Evolutionary conservation across 2,888 invertebrate genomes (phyloP).

Genomic region (Amiota communis): DNA sequence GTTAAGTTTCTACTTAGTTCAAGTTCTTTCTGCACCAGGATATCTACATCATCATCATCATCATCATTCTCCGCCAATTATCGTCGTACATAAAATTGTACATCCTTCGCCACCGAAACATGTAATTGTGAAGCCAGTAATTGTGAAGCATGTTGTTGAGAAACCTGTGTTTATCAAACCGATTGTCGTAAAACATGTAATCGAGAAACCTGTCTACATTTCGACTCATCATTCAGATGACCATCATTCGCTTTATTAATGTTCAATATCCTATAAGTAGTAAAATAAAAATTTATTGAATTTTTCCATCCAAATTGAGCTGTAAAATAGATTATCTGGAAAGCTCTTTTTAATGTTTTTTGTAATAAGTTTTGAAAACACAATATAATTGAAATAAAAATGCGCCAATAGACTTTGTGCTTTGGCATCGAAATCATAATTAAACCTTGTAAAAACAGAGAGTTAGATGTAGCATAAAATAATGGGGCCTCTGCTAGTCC

Average conservation of each 20-base stretch:
- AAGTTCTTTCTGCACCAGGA: background rate
- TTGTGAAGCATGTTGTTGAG: constrained; percentile 4
- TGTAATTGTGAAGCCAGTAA: constrained; percentile 15
- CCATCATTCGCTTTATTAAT: constrained; percentile 2
- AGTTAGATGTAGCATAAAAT: too few relatives aligned
- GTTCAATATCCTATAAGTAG: too few relatives aligned
- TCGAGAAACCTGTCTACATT: constrained; percentile 8
- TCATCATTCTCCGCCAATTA: background rate
- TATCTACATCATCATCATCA: constrained; percentile 1
- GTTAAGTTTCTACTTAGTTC: background rate
- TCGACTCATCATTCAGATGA: background rate
- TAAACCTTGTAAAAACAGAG: too few relatives aligned
- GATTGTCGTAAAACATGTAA: background rate
- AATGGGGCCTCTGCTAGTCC: too few relatives aligned
- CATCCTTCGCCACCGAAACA: background rate
- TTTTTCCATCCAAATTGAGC: too few relatives aligned
- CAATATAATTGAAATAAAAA: too few relatives aligned
- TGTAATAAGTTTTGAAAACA: too few relatives aligned
- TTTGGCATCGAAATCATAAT: too few relatives aligned
- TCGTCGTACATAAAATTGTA: constrained; percentile 8
- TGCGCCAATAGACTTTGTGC: too few relatives aligned
- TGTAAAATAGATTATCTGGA: too few relatives aligned
- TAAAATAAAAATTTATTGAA: too few relatives aligned
- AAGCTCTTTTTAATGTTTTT: too few relatives aligned
- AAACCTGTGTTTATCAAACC: constrained; percentile 14